phyloP scores from a whole-genome alignment of 2,888 invertebrate species.

The Tortrix viridana region DNA sequence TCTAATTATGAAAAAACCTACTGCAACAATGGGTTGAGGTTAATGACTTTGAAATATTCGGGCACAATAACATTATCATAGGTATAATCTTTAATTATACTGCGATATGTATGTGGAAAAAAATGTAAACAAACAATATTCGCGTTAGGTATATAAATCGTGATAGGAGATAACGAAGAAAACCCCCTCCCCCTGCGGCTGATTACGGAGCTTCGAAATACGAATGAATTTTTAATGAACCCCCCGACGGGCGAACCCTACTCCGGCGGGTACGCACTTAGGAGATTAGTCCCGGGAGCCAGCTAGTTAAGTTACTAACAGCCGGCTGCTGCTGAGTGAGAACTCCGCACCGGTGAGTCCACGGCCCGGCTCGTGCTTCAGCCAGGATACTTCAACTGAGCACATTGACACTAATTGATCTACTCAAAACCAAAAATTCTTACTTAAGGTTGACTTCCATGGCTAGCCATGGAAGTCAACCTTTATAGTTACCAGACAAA shows the following conservation, averaged over 20 bases:
- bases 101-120: conserved; percentile 20
- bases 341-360: neutral
- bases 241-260: conserved; percentile 50
- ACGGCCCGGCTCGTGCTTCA: neutral
- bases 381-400: neutral
- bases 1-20: conserved; percentile 67
- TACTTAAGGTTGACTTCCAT: too few species aligned
- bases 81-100: too few species aligned
- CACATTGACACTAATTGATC: neutral
- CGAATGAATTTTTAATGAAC: conserved; percentile 84
- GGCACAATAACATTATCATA: conserved; percentile 18
- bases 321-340: conserved; percentile 47
- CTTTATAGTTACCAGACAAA: neutral
- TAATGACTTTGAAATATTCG: conserved; percentile 31
- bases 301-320: conserved; percentile 66
- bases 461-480: too few species aligned
- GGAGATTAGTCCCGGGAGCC: conserved; percentile 81
- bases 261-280: conserved; percentile 73
- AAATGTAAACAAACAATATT: conserved; percentile 41
- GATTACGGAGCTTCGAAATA: conserved; percentile 79
- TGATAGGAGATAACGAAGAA: conserved; percentile 63
- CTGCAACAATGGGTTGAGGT: conserved; percentile 28
- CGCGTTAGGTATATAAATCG: conserved; percentile 61
- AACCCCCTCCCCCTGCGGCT: conserved; percentile 62
- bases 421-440: too few species aligned